Base-by-base conservation (phyloP, 2,888 invertebrate species). In the Andrena haemorrhoa region DNA sequence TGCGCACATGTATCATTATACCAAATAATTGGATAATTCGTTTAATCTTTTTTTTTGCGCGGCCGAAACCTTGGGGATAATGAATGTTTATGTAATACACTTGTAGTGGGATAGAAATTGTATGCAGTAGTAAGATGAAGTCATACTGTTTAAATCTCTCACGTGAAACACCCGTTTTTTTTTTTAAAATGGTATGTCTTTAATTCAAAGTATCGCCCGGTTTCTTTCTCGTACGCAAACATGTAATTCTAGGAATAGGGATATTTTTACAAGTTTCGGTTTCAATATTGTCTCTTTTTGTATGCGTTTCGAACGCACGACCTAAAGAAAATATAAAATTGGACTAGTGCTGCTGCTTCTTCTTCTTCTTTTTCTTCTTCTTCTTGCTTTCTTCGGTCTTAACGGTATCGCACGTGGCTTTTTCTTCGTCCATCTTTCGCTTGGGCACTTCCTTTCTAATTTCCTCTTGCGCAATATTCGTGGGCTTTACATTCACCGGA, bases 351-450 rank as follows among this genome's bases (percentile, higher is more conserved):
- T 78, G 79, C 41, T 41, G 41, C 12, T 41, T 41, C 47, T 58
- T 77, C 35, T 63, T 87, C 63, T 75, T 86, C 26, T 76, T 84
- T 16, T 76, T 77, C 35, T 74, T 83, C 64, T 76, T 85, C 41
- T 74, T 83, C 23, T 33, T 70, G 2, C 0, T 49, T 33, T 12
- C 20, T 51, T n/a, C 33, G 29, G 10, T 41, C 68, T 47, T 53
- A 23, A 47, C 2, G 12, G 29, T 76, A 12, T 63, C 41, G 6
- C 51, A 41, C n/a, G 64, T 12, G 56, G 7, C 16, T 47, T 7
- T 53, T 12, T 82, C 58, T 31, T 16, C 16, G 51, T 66, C 68
- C 1, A 63, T 6, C 5, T 77, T 86, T 20, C 84, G 76, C 73
- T 82, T 84, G 0, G 29, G 2, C 4, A 31, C 2, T 47, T 82